Evolutionary conservation across 2,113 vertebrate genomes (phyloP), one percentile per base, ranked within the genome.

Genomic region (Nibea coibor): DNA sequence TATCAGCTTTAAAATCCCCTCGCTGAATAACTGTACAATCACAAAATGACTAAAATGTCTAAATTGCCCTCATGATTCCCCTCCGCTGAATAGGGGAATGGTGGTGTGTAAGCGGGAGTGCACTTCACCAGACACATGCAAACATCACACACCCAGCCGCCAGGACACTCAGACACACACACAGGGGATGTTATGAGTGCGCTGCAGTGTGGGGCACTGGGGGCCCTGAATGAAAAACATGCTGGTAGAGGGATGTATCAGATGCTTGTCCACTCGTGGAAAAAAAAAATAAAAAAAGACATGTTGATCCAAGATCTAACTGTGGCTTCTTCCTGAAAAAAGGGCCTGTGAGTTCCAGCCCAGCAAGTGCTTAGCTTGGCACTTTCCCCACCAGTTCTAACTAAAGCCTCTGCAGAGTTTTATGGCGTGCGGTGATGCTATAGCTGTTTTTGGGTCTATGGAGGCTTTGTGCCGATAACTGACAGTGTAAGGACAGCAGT

Each of bases 181-280:
- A 86, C 26, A 85, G 70, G 67, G 82, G 80, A 83, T 91, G 89
- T 90, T 92, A 81, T 78, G 78, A 88, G 86, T 78, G 72, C 47
- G 6, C 61, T 67, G 79, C 87, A 64, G 77, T 77, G 81, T 53
- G 66, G 78, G 78, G 78, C 73, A 72, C 78, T 57, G 28, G 75
- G 85, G 84, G 75, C 75, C 65, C 82, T 89, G 86, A 91, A 91
- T 82, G 50, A 93, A 39, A 90, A 93, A 93, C 89, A 93, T 83
- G 86, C 82, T 56, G 88, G 86, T 88, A 45, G 66, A 85, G 76
- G 58, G 74, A 90, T 84, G 83, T 72, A 87, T 90, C 90, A 86
- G 87, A 89, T 86, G 86, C 82, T 91, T 92, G 86, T 86, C 80
- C 72, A 75, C 66, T 86, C 24, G 1, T 39, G 54, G 24, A 65